Evolutionary conservation across 2,797 vertebrate species (phyloP), one percentile per base, ranked within the genome.

Genomic region (Calcarius lapponicus): DNA sequence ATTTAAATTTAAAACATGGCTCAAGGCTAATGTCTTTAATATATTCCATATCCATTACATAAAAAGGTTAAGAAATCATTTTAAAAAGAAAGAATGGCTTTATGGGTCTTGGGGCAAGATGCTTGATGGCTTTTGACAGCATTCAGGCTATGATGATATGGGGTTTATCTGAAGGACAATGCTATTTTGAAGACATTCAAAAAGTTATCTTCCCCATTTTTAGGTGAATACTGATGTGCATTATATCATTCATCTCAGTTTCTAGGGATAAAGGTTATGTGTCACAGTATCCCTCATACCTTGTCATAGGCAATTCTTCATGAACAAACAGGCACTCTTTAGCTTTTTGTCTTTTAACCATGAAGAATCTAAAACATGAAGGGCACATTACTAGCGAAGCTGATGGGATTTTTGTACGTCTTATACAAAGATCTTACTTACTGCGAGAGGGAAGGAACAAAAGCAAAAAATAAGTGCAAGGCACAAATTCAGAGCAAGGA

Each of bases 141-240:
- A 69, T 54, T 85, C 32, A 64, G 51, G 29, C 34, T 78, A 8
- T 70, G 34, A 64, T 36, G 50, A 29, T 65, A 53, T 0, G 29
- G n/a, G 31, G 29, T 85, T 86, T 90, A 60, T 89, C 40, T 57
- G 69, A 86, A 96, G 66, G 60, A 79, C 38, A 76, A 20, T 0
- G 1, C 61, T 88, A 8, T 51, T 91, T 92, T 75, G 34, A n/a
- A 90, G 54, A 36, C 48, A 67, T 75, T 84, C 45, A 76, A 48
- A 83, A 82, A 94, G 72, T 81, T 84, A 47, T 93, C 81, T 90
- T 91, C 25, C 31, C 42, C n/a, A 11, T 84, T 95, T 95, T 80
- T 86, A 79, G 24, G 32, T 85, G 66, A 78, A 89, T 40, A 47
- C 38, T 76, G 84, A 87, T 3, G 4, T 36, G 43, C 40, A 80